Percentiles rank a stretch among this genome's conserved stretches.
phyloP scores from a whole-genome alignment of 2,888 invertebrate species.

The Thelaira solivaga region DNA sequence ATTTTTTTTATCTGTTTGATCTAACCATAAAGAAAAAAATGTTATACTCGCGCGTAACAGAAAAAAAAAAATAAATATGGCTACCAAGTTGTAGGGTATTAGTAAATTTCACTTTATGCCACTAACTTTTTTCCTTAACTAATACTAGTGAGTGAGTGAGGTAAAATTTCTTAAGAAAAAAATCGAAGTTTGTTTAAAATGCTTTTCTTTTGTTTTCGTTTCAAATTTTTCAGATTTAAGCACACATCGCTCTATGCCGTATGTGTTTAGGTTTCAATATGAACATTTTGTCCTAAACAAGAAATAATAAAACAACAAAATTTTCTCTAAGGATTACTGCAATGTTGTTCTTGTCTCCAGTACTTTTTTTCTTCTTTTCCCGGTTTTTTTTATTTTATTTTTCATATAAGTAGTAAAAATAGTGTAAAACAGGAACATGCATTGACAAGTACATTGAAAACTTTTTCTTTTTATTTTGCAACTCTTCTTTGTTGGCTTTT shows the following conservation, averaged over 20 bases:
- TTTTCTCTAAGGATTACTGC: conserved; percentile 35
- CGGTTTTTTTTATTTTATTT: not conserved
- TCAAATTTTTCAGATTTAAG: conserved; percentile 17
- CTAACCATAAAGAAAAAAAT: too few species aligned
- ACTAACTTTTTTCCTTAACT: not conserved
- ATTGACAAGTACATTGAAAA: conserved; percentile 52
- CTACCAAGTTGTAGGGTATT: not conserved
- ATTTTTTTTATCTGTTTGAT: too few species aligned
- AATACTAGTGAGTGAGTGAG: not conserved
- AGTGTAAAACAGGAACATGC: conserved; percentile 46
- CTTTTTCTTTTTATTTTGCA: conserved; percentile 8
- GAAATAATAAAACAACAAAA: not conserved
- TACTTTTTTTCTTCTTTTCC: not conserved
- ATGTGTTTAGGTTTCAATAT: not conserved
- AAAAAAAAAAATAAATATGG: too few species aligned
- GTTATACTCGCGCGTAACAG: too few species aligned
- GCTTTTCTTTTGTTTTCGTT: not conserved
- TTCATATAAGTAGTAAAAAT: conserved; percentile 26
- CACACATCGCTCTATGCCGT: conserved; percentile 15
- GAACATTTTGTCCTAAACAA: not conserved
- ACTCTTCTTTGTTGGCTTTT: conserved; percentile 15
- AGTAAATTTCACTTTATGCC: conserved; percentile 4
- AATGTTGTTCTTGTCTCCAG: conserved; percentile 25
- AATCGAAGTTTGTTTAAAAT: conserved; percentile 25
- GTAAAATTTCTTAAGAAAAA: not conserved